phyloP scores from a whole-genome alignment of 2,113 vertebrate genomes.

The Brachionichthys hirsutus region DNA sequence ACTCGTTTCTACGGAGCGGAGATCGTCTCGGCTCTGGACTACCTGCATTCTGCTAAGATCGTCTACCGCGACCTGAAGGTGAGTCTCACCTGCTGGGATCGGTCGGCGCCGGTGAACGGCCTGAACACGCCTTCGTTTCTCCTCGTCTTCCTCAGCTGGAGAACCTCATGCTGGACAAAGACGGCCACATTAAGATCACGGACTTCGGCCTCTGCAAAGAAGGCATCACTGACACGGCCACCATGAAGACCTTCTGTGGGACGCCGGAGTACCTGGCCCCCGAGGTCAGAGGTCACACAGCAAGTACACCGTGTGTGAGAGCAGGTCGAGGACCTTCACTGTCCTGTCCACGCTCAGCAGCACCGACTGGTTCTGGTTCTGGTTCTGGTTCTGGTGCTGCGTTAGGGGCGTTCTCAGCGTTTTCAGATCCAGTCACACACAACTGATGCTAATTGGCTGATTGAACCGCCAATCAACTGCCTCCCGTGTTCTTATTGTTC shows the following conservation, averaged over 20 bases:
- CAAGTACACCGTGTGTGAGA: too few relatives aligned
- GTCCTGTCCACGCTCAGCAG: too few relatives aligned
- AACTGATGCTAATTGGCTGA: too few relatives aligned
- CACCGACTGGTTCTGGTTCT: too few relatives aligned
- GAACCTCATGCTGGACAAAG: constrained; percentile 92
- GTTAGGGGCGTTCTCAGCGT: too few relatives aligned
- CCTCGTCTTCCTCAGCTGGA: constrained; percentile 81
- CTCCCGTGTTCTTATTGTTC: too few relatives aligned
- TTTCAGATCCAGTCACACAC: too few relatives aligned
- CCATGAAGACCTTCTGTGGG: constrained; percentile 98
- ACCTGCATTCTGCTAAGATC: constrained; percentile 96
- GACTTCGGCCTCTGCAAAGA: constrained; percentile 98
- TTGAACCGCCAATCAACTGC: too few relatives aligned
- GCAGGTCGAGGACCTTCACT: too few relatives aligned
- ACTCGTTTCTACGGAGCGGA: constrained; percentile 96
- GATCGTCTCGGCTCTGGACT: constrained; percentile 95
- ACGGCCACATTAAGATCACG: constrained; percentile 92
- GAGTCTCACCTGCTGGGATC: constrained; percentile 30
- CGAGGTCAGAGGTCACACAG: constrained; percentile 79
- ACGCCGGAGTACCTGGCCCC: constrained; percentile 96
- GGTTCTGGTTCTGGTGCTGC: too few relatives aligned
- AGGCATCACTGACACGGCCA: constrained; percentile 95
- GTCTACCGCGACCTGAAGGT: constrained; percentile 98
- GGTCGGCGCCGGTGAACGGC: too few relatives aligned
- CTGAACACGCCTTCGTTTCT: not conserved